Conservation (phyloP, 2,113 vertebrate species). For the Phycodurus eques region DNA sequence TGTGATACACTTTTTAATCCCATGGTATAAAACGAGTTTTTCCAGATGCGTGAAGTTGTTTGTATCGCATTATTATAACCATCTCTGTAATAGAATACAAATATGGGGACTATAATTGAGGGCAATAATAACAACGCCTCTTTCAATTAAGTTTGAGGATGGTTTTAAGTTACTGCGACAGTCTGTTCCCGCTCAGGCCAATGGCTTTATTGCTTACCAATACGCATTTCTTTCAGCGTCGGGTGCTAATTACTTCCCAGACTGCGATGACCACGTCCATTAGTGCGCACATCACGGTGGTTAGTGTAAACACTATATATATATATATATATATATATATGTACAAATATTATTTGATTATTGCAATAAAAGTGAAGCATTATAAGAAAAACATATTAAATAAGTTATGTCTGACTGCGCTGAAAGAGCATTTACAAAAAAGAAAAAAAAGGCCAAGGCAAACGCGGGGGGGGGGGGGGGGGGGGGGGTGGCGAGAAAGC, state of each 20-base stretch:
- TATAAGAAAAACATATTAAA: background rate
- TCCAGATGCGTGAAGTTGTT: background rate
- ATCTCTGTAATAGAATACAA: slow-evolving; percentile 38
- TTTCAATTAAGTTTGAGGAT: slow-evolving; percentile 90
- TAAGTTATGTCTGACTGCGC: background rate
- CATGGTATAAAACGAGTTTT: background rate
- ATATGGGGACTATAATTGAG: slow-evolving; percentile 76
- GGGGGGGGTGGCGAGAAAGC: slow-evolving; percentile 35
- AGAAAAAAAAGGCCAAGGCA: background rate
- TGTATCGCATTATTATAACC: background rate
- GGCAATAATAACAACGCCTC: slow-evolving; percentile 87
- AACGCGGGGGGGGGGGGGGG: slow-evolving; percentile 21
- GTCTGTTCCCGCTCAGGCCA: slow-evolving; percentile 85
- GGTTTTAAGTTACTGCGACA: slow-evolving; percentile 86
- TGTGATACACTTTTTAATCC: background rate
- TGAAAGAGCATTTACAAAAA: background rate
- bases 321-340: too few relatives aligned
- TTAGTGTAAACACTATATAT: slow-evolving; percentile 61
- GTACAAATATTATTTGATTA: background rate
- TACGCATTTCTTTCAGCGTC: slow-evolving; percentile 92
- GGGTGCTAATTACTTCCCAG: slow-evolving; percentile 93
- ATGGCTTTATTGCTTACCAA: slow-evolving; percentile 98
- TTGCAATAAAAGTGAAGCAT: background rate
- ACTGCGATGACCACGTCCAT: slow-evolving; percentile 90
- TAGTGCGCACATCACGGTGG: slow-evolving; percentile 81